These are phyloP conservation scores for Ormia ochracea DNA, from an alignment of 2,888 invertebrate genomes.

Conservation along the genomic window DNA sequence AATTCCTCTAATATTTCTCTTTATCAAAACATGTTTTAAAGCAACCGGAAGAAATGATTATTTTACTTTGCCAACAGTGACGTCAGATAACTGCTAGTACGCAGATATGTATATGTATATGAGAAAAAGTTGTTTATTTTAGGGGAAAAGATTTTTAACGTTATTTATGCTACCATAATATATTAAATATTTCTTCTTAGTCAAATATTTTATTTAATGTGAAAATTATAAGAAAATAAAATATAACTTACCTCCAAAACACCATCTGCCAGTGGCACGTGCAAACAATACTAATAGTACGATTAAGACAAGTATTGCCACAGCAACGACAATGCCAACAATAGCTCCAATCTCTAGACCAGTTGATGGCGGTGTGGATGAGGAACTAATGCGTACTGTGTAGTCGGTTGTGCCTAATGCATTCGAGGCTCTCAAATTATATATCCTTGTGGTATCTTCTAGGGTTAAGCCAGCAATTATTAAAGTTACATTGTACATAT, in stretches of 20 bases:
- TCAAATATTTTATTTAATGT: not conserved
- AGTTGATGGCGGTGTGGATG: slow-evolving; percentile 81
- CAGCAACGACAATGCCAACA: slow-evolving; percentile 84
- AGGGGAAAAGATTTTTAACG: too few species aligned
- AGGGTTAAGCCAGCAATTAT: slow-evolving; percentile 83
- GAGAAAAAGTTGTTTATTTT: too few species aligned
- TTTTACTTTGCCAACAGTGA: too few species aligned
- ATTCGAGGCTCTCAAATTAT: slow-evolving; percentile 83
- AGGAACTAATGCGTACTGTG: slow-evolving; percentile 83
- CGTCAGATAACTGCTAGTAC: too few species aligned
- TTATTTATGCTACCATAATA: too few species aligned
- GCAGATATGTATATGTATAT: too few species aligned
- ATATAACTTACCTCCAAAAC: slow-evolving; percentile 87
- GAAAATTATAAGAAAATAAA: not conserved
- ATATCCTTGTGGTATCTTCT: slow-evolving; percentile 85
- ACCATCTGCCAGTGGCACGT: slow-evolving; percentile 89
- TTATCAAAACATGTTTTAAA: too few species aligned
- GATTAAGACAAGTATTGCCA: slow-evolving; percentile 82
- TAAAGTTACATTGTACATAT: slow-evolving; percentile 83
- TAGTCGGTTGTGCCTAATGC: slow-evolving; percentile 83
- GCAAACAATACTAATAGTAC: slow-evolving; percentile 84
- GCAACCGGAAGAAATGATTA: too few species aligned
- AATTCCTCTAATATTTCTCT: too few species aligned
- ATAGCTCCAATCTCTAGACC: slow-evolving; percentile 86
- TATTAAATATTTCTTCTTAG: not conserved